A percentile compares a stretch with the other conserved stretches of the same genome.
Conservation (phyloP, 2,888 invertebrate species). For the Trichogramma dendrolimi region DNA sequence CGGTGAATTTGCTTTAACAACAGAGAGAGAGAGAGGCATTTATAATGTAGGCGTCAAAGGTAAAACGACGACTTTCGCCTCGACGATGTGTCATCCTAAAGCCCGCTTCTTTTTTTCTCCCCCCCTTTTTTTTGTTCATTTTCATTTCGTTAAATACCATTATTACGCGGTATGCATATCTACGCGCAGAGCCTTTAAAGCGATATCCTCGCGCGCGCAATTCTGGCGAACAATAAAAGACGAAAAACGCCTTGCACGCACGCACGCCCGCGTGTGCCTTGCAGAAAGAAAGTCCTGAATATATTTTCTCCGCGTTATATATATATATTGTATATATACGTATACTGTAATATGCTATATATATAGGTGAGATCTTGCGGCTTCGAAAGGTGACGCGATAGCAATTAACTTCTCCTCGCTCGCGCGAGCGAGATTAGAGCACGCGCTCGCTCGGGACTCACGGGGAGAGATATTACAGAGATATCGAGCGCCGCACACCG, state of each 20-base stretch:
- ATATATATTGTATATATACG: not conserved
- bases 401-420: constrained; percentile 52
- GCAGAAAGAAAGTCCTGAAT: not conserved
- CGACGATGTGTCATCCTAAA: not conserved
- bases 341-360: constrained; percentile 5
- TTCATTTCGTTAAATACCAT: too few species aligned
- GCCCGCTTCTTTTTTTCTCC: too few species aligned
- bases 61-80: constrained; percentile 1
- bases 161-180: not conserved
- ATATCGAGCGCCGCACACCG: constrained; percentile 50
- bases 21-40: constrained; percentile 11
- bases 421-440: constrained; percentile 46
- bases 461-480: constrained; percentile 48
- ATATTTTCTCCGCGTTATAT: not conserved
- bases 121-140: too few species aligned
- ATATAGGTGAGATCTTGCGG: too few species aligned
- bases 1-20: constrained; percentile 23
- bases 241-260: constrained; percentile 1
- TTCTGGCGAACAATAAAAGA: too few species aligned
- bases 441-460: too few species aligned
- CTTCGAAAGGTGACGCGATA: constrained; percentile 32
- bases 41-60: constrained; percentile 26
- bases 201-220: too few species aligned
- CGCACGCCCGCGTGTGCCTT: not conserved
- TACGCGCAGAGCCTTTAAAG: not conserved